Evolutionary conservation across 1,140 invertebrate genomes (phyloP), one percentile per base, ranked within the genome.

Genomic region (Cherax destructor): DNA sequence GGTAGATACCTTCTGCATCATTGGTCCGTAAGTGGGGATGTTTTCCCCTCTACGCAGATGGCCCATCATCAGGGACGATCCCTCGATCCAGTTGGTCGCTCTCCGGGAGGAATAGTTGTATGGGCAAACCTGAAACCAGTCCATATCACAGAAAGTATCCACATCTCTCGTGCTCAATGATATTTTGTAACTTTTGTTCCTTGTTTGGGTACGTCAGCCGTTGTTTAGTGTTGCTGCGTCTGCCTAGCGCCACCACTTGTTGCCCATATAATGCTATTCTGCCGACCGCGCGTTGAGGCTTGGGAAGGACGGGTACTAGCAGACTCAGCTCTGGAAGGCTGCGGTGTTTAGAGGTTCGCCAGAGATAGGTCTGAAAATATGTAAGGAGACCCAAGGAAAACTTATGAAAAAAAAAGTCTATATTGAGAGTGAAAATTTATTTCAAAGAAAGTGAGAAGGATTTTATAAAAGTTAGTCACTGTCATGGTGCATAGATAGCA

Each of bases 111-210:
- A 91, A 91, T 91, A 91, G 89, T 80, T 91, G 83, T 91, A 91
- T 91, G 89, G 89, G 89, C 89, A 91, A 86, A 85, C 89, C 76
- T 91, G 89, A 91, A 91, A 91, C 89, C 89, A 91, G 89, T 91
- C 89, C 89, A 91, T 91, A 91, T 91, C 89, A 91, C 89, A 91
- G 30, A 72, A 91, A 86, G 89, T 91, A 91, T 91, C 89, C 89
- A 91, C 89, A 84, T 91, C 83, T 91, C 83, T 91, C 74, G 83
- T 91, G 89, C 89, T 91, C 89, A 91, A 91, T 86, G 61, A 91
- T 91, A 86, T 85, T 91, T 91, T 83, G 76, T 91, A 91, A 84
- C 61, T 85, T 91, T 91, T 49, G 50, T 85, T 59, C 77, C 83
- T 91, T 69, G 61, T 85, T 91, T 85, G 87, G 87, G 87, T 89